Conservation (phyloP, 1,140 invertebrate species). For the Capitella teleta region DNA sequence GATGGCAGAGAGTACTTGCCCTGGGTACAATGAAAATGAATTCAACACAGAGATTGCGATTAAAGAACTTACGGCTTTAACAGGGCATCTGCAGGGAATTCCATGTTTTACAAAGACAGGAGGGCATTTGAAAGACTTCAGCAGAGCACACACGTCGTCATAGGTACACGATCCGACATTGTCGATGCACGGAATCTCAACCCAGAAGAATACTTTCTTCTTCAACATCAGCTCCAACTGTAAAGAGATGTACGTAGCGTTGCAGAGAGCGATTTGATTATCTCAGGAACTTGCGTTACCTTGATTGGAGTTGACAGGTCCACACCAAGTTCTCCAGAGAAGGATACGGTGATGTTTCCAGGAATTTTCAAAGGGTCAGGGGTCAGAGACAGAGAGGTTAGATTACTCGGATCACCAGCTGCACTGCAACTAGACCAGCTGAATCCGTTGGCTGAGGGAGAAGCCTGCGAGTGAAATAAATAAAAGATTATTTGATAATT, state of each 20-base stretch:
- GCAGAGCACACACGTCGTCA: neutral
- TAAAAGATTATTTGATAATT: too few species aligned
- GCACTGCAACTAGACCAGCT: too few species aligned
- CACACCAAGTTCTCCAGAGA: neutral
- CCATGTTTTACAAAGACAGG: neutral
- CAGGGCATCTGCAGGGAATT: constrained; percentile 1
- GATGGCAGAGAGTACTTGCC: too few species aligned
- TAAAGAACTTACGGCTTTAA: neutral
- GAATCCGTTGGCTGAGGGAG: too few species aligned
- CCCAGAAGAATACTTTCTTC: constrained; percentile 2
- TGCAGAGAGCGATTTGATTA: neutral
- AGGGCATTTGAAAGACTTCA: neutral
- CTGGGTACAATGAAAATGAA: neutral
- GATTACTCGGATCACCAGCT: neutral
- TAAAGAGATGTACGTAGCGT: neutral
- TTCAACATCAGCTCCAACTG: constrained; percentile 1
- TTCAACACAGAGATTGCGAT: neutral
- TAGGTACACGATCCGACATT: neutral
- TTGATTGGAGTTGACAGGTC: neutral
- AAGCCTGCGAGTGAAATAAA: too few species aligned
- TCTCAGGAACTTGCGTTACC: neutral
- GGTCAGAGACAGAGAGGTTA: neutral
- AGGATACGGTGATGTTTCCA: neutral
- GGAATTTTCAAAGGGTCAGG: neutral
- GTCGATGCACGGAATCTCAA: constrained; percentile 2